Evolutionary conservation across 2,888 invertebrate species (phyloP).

Genomic region (Barypeithes pellucidus): DNA sequence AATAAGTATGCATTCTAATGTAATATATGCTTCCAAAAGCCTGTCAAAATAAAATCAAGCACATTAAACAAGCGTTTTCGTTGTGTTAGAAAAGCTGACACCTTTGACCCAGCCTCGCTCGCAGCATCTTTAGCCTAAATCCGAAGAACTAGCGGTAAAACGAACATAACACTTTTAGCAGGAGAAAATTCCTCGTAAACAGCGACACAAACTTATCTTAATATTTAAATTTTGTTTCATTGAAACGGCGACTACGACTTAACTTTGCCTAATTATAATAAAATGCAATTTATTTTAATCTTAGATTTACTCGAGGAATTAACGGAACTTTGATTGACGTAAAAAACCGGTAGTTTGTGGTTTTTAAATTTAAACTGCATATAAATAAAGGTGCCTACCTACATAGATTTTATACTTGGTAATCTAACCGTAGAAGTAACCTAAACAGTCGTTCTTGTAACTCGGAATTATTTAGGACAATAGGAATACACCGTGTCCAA

Average conservation of each 20-base stretch:
- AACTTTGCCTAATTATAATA: conserved; percentile 9
- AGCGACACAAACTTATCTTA: conserved; percentile 32
- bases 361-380: conserved; percentile 5
- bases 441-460: too few species aligned
- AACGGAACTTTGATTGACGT: conserved; percentile 11
- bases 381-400: not conserved
- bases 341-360: conserved; percentile 14
- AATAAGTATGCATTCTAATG: not conserved
- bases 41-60: conserved; percentile 19
- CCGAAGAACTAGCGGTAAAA: conserved; percentile 51
- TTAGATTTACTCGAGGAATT: not conserved
- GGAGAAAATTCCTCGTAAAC: conserved; percentile 8
- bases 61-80: conserved; percentile 30
- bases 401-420: too few species aligned
- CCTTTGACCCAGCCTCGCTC: conserved; percentile 46
- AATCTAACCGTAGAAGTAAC: not conserved
- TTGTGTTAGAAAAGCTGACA: conserved; percentile 42
- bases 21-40: conserved; percentile 2
- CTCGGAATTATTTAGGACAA: too few species aligned
- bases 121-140: conserved; percentile 41
- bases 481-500: too few species aligned
- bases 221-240: conserved; percentile 32
- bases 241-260: conserved; percentile 2
- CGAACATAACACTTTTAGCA: conserved; percentile 46
- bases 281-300: conserved; percentile 11